phyloP scores from a whole-genome alignment of 1,140 invertebrate species.

The Zaprionus africanus region DNA sequence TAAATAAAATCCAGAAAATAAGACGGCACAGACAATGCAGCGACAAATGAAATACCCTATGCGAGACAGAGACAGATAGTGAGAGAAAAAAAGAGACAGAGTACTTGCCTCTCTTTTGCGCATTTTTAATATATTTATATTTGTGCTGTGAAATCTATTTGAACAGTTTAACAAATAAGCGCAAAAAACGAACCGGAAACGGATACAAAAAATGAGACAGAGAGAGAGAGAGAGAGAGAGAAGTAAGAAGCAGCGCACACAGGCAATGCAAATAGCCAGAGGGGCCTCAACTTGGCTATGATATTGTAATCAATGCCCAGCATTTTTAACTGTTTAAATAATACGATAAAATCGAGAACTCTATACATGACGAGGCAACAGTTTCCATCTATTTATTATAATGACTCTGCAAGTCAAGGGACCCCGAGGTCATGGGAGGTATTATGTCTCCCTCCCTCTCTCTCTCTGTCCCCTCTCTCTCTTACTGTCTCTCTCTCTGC shows the following conservation, averaged over 20 bases:
- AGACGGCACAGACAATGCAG: neutral
- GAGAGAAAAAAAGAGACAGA: neutral
- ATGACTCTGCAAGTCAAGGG: neutral
- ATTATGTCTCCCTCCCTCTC: neutral
- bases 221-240: neutral
- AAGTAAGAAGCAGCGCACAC: neutral
- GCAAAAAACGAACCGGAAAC: conserved; percentile 20
- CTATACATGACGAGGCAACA: neutral
- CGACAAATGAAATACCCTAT: conserved; percentile 17
- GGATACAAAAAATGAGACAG: conserved; percentile 2
- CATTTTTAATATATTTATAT: conserved; percentile 11
- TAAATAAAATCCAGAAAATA: conserved; percentile 65
- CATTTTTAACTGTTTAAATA: conserved; percentile 2
- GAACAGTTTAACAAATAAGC: conserved; percentile 10
- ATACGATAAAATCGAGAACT: neutral
- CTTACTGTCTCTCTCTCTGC: neutral
- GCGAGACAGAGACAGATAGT: neutral
- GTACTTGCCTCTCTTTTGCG: neutral
- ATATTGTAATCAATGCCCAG: neutral
- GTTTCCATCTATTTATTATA: neutral
- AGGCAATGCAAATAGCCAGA: conserved; percentile 20
- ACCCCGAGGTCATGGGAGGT: neutral
- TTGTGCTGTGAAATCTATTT: conserved; percentile 26
- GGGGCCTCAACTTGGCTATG: neutral
- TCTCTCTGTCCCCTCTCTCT: too few relatives aligned